These are phyloP conservation scores for Lissocephala sabroskyi DNA, from an alignment of 2,888 invertebrate species.

Conservation along the genomic window DNA sequence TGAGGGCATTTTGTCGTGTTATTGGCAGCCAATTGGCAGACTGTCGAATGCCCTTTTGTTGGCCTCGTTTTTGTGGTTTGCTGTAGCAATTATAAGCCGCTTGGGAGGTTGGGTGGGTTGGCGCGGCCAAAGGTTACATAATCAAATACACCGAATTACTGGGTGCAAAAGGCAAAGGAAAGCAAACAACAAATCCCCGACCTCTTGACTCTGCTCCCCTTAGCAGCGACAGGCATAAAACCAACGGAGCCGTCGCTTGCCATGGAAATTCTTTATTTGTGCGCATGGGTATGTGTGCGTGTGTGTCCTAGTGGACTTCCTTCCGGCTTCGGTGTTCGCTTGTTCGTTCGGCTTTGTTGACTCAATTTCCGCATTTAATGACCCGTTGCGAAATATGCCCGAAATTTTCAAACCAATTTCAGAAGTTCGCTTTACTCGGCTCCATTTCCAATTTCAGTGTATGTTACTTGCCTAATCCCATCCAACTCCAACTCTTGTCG, in stretches of 20 bases:
- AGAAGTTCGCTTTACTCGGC: constrained; percentile 1
- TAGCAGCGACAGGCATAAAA: too few relatives aligned
- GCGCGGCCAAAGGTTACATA: constrained; percentile 37
- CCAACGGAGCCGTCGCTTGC: constrained; percentile 20
- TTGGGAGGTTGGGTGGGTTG: background rate
- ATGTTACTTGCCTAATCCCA: too few relatives aligned
- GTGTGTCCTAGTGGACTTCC: constrained; percentile 33
- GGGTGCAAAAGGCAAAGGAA: background rate
- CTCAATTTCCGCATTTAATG: constrained; percentile 68
- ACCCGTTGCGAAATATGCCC: constrained; percentile 59
- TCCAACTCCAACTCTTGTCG: too few relatives aligned
- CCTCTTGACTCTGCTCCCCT: too few relatives aligned
- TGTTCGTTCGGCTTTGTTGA: constrained; percentile 62
- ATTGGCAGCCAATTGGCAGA: constrained; percentile 42
- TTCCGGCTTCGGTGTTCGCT: constrained; percentile 45
- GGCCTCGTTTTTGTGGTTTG: background rate
- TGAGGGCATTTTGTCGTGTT: constrained; percentile 17
- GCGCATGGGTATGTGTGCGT: constrained; percentile 17
- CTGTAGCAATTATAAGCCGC: background rate
- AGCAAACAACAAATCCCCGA: constrained; percentile 18
- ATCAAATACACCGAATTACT: constrained; percentile 20
- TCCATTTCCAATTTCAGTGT: background rate
- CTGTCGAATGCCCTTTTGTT: background rate
- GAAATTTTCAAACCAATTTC: constrained; percentile 42
- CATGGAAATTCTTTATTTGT: constrained; percentile 2